Evolutionary conservation across 2,797 vertebrate genomes (phyloP).

Genomic region (Acanthiza pusilla): DNA sequence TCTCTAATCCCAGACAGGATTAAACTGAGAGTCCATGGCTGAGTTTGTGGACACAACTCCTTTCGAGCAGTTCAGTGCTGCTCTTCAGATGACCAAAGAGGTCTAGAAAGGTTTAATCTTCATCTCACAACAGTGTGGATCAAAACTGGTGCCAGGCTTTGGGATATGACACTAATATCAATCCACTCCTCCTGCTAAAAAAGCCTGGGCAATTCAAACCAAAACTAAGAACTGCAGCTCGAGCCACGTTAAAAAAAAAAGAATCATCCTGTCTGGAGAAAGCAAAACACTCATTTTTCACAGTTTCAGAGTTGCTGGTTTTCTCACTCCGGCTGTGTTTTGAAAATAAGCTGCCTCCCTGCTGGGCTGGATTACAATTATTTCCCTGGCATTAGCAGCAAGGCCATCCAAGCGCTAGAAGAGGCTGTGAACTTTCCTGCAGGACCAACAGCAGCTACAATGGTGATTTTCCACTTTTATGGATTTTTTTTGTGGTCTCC

Average conservation of each 20-base stretch:
- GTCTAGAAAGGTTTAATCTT: neutral
- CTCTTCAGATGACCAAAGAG: neutral
- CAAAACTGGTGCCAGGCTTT: neutral
- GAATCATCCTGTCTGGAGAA: neutral
- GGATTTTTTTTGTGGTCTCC: neutral
- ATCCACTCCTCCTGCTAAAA: neutral
- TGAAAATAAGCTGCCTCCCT: conserved; percentile 44
- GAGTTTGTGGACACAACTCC: neutral
- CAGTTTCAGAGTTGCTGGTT: neutral
- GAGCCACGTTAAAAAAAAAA: neutral
- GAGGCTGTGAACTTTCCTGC: neutral
- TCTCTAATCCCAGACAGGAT: no score
- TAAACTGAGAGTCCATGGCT: neutral
- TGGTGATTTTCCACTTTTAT: neutral
- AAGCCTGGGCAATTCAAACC: neutral
- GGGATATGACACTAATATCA: neutral
- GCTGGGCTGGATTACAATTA: conserved; percentile 54
- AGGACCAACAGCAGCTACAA: neutral
- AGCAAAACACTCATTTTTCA: conserved; percentile 25
- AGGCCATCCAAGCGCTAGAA: neutral
- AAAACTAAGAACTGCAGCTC: neutral
- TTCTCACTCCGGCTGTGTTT: neutral
- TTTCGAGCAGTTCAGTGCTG: neutral
- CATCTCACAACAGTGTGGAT: neutral
- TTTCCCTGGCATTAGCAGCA: neutral